Base-by-base conservation (phyloP, 2,888 invertebrate species). In the Branchellion lobata region DNA sequence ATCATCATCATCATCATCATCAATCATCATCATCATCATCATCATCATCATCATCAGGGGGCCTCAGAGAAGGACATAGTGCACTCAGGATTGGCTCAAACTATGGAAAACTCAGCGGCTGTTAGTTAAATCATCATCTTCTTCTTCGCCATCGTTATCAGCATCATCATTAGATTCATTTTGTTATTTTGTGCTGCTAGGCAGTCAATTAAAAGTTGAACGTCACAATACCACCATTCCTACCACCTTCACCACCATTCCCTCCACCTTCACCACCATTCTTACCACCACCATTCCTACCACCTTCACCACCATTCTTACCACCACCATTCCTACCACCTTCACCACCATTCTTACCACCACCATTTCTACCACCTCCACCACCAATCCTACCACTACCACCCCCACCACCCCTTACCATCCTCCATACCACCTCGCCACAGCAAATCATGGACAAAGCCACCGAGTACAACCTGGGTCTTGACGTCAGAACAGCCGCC, bases 51-150 rank as follows among this genome's bases (percentile, higher is more conserved):
- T 57, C 24, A 57, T 79, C 83, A 89, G 89, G 96, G 96, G 87
- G 96, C 98, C 82, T 95, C 94, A 74, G 99, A 99, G 88, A 96
- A 97, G 85, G 97, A 98, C 87, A 98, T 99, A 85, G 97, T 99
- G 24, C 96, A 97, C 90, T 96, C 96, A 82, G 98, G 98, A 81
- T 91, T 99, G 74, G 96, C 96, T 87, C 96, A 95, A 88, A 96
- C 97, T 79, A 97, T 99, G 97, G 97, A 96, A 88, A 90, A 94
- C 86, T 94, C 97, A 68, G 96, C 95, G 75, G 92, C 92, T 90
- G 96, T 95, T 87, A 90, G 90, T n/a, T n/a, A n/a, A n/a, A n/a
- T n/a, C n/a, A n/a, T 85, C 24, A 21, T 74, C 65, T 53, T 57
- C 65, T 40, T 81, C 88, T 88, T 8, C 89, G 94, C 40, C 29